phyloP scores from a whole-genome alignment of 1,140 invertebrate genomes.

The Pissodes strobi region DNA sequence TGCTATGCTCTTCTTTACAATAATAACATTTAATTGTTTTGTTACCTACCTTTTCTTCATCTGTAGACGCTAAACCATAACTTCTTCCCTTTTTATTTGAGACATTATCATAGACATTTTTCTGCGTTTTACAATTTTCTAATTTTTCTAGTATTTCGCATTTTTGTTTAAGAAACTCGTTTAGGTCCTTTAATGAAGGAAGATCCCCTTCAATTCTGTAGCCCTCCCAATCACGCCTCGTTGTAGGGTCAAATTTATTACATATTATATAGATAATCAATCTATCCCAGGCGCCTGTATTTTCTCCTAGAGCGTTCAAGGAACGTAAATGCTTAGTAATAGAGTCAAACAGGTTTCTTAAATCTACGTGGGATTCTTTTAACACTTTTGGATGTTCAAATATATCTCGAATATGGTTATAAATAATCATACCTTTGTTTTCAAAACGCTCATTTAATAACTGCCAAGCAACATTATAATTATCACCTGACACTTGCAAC shows the following conservation, averaged over 20 bases:
- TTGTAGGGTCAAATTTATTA: slow-evolving; percentile 31
- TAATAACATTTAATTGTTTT: neutral
- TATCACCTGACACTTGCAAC: slow-evolving; percentile 41
- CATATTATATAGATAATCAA: slow-evolving; percentile 26
- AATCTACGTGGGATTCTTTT: slow-evolving; percentile 16
- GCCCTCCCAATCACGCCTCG: slow-evolving; percentile 31
- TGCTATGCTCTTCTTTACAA: neutral
- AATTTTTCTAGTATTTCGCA: neutral
- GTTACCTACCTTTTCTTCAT: neutral
- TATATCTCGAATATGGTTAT: slow-evolving; percentile 21
- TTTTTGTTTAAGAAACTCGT: neutral
- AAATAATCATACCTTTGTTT: slow-evolving; percentile 42
- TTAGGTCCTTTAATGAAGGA: neutral
- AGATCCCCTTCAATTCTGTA: neutral
- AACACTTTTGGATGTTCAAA: slow-evolving; percentile 2
- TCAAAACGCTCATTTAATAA: slow-evolving; percentile 49
- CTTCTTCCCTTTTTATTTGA: neutral
- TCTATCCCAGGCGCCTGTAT: neutral
- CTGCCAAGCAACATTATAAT: slow-evolving; percentile 49
- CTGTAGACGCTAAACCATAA: neutral
- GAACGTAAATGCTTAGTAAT: slow-evolving; percentile 15
- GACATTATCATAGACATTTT: neutral
- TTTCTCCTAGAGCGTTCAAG: slow-evolving; percentile 10
- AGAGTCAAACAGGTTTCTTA: slow-evolving; percentile 11
- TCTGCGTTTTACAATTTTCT: neutral